Conservation (phyloP, 2,113 vertebrate genomes). For the Sprattus sprattus region DNA sequence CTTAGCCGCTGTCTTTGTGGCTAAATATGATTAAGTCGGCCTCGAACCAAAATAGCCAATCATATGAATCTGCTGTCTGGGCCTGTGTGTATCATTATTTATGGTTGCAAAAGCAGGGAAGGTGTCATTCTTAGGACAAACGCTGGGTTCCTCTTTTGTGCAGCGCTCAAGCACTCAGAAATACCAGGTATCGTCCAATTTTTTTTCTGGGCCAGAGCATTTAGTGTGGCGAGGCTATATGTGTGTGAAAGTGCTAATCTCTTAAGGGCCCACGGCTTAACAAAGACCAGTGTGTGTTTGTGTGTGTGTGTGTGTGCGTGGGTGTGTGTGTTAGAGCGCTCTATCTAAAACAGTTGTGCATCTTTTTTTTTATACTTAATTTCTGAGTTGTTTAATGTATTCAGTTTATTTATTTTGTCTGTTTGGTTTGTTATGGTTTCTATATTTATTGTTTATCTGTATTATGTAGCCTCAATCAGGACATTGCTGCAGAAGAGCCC, state of each 20-base stretch:
- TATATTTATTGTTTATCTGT: too few relatives aligned
- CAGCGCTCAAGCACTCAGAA: not conserved
- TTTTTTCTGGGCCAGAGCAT: not conserved
- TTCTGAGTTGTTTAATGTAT: too few relatives aligned
- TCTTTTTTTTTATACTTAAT: too few relatives aligned
- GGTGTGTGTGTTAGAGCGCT: not conserved
- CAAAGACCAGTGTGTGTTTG: not conserved
- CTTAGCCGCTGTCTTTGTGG: not conserved
- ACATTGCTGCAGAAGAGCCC: too few relatives aligned
- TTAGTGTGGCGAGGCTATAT: not conserved
- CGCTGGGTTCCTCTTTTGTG: not conserved
- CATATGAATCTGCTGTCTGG: not conserved
- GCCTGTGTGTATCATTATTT: not conserved
- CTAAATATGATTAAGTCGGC: not conserved
- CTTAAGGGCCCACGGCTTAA: not conserved
- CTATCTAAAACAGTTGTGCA: not conserved
- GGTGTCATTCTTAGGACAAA: not conserved
- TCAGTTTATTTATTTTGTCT: too few relatives aligned
- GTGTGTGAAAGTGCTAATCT: slow-evolving; percentile 3
- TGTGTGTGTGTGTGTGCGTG: slow-evolving; percentile 2
- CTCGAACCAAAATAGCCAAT: not conserved
- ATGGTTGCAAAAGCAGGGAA: not conserved
- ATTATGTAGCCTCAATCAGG: too few relatives aligned
- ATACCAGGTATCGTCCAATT: not conserved
- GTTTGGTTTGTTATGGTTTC: too few relatives aligned